These are phyloP conservation scores for Lamellibrachia luymesi DNA, from an alignment of 1,140 invertebrate species.

Conservation along the genomic window DNA sequence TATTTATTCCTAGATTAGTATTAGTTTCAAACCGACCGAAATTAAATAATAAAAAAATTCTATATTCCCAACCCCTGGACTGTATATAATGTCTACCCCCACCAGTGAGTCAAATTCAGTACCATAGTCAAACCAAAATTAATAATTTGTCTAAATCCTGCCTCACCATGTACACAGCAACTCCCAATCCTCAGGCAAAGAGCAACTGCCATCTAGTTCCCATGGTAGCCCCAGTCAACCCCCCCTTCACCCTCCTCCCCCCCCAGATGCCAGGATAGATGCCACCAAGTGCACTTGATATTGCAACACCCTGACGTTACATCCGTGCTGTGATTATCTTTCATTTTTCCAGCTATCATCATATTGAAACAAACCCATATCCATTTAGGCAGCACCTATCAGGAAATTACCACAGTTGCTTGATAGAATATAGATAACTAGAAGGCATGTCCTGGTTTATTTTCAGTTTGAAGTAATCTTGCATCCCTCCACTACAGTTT, in stretches of 20 bases:
- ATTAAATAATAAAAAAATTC: neutral
- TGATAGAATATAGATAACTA: neutral
- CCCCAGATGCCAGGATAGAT: neutral
- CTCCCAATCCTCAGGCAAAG: neutral
- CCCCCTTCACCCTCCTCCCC: no score
- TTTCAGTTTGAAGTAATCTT: neutral
- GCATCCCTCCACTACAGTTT: neutral
- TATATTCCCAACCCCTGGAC: neutral
- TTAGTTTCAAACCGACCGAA: neutral
- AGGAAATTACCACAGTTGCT: neutral
- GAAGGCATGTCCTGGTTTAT: neutral
- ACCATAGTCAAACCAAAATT: neutral
- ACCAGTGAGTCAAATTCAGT: neutral
- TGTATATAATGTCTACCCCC: neutral
- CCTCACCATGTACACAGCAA: neutral
- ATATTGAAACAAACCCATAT: neutral
- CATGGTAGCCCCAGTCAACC: neutral
- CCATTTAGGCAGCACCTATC: neutral
- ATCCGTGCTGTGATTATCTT: neutral
- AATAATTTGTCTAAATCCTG: neutral
- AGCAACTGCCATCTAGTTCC: neutral
- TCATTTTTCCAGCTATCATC: neutral
- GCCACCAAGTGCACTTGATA: neutral
- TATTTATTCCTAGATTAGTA: neutral
- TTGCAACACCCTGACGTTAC: neutral